Base-by-base conservation (phyloP, 2,888 invertebrate species). In the Minunthozetes semirufus region DNA sequence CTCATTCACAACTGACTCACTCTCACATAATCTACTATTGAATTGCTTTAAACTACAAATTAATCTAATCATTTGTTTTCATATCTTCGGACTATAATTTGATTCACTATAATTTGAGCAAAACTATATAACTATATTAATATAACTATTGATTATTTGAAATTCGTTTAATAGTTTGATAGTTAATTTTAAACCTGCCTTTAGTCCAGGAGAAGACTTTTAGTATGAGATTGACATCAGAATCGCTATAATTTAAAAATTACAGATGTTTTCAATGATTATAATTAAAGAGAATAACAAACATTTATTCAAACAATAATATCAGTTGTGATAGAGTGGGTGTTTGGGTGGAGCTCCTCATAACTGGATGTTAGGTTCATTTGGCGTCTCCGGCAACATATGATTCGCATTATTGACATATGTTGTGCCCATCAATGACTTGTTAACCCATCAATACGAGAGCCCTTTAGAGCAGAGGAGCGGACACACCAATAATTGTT, bases 381-480 rank as follows among this genome's bases (percentile, higher is more conserved):
- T 48, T 48, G 46, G 46, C 13, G 13, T 48, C 46, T 48, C 46
- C 17, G 46, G 56, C n/a, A 17, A 11, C 48, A 48, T 13, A 48
- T 5, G 11, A 59, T 11, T 59, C 19, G 4, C 11, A 29, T 61
- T 61, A 61, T 61, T 61, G 61, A 27, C 61, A 61, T 61, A 61
- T 61, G 61, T 27, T 61, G 33, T 25, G 61, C 61, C 15, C 29
- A 61, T 61, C 25, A 15, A 33, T 33, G 33, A 8, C 61, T 61
- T 61, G 61, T 61, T 61, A 61, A 61, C 61, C 61, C 61, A 61
- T 61, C 27, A 61, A 59, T 59, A 59, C n/a, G 19, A 59, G 59
- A 19, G 59, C 59, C 22, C 59, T 59, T 22, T 19, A 3, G 15
- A 59, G 9, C 3, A 11, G 22, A 61, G 15, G 27, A 29, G 33